Evolutionary conservation across 1,140 invertebrate species (phyloP), one percentile per base, ranked within the genome.

Genomic region (Hestina assimilis): DNA sequence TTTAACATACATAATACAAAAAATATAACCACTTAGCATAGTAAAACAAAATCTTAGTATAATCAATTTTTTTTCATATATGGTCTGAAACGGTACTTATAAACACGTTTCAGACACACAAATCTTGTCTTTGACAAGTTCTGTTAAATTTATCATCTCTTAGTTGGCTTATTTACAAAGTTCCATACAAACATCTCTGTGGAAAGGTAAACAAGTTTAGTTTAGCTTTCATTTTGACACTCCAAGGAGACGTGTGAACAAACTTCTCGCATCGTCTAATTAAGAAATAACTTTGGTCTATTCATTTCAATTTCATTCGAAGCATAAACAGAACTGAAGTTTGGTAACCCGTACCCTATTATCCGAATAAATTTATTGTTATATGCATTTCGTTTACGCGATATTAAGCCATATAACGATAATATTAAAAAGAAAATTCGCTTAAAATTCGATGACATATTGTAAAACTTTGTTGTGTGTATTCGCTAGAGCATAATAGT

Each of bases 121-220:
- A 75, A 74, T 45, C 75, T 76, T 64, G 51, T 53, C 47, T 65
- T 60, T 66, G 55, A 63, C 66, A 69, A 59, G 47, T 78, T 74
- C 58, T 63, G 63, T 65, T 68, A 72, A 74, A 73, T 77, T 73
- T 73, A 68, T 65, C 63, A 63, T 68, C 69, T 63, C 48, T 43
- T 53, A 53, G 55, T 63, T 48, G 59, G 72, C 67, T 66, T 74
- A 73, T 74, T 73, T 69, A 62, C 67, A 63, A 84, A 84, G 63
- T 81, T 84, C 72, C 72, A 75, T 72, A 77, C 69, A 79, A 78
- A 82, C 72, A 73, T 67, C 68, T 77, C 69, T 67, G 70, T 57
- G 56, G 66, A 67, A 76, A 83, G 70, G 76, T 81, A 82, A 80
- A 80, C 75, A 82, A 84, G 75, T 79, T 80, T 76, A 71, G 72